Evolutionary conservation across 2,888 invertebrate genomes (phyloP), one percentile per base, ranked within the genome.

Genomic region (Erebia epiphron): DNA sequence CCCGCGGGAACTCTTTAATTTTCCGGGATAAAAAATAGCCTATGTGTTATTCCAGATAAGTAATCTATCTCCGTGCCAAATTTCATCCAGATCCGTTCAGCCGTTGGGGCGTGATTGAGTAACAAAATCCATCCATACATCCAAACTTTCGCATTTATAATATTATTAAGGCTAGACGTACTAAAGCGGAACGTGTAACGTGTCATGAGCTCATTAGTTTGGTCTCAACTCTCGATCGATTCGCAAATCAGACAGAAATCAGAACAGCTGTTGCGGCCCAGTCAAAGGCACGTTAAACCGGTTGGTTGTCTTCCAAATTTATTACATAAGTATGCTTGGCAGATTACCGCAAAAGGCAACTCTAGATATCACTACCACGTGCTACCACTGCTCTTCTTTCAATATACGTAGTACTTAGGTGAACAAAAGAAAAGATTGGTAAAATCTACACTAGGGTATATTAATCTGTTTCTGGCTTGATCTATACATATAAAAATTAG

Each of bases 221-320:
- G 7, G 18, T 46, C 13, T 26, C 26, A 3, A 26, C 26, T 26
- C 26, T 61, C 46, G 49, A 62, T 62, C 62, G 46, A 46, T 62
- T 62, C 49, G 62, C 46, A 49, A 62, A 61, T 43, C 43, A 11
- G 16, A 46, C 14, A 11, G 62, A 46, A 62, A 11, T 16, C 21
- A 7, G 62, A 46, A 49, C 62, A 62, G 62, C 62, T 62, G 62
- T 14, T 46, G 62, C 49, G 18, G 62, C 21, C 49, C 62, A 61
- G 61, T 46, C 61, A 49, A 21, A 62, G 43, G 43, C 16, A 43
- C 21, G 46, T 49, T 21, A 61, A 62, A 62, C 62, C 21, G 62
- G 62, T 62, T 62, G 49, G 62, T 62, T 62, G 16, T 21, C 21
- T 62, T 49, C 49, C 62, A 62, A 61, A 49, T 21, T 26, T 26